phyloP scores from a whole-genome alignment of 1,140 invertebrate genomes.

The Atta texana region DNA sequence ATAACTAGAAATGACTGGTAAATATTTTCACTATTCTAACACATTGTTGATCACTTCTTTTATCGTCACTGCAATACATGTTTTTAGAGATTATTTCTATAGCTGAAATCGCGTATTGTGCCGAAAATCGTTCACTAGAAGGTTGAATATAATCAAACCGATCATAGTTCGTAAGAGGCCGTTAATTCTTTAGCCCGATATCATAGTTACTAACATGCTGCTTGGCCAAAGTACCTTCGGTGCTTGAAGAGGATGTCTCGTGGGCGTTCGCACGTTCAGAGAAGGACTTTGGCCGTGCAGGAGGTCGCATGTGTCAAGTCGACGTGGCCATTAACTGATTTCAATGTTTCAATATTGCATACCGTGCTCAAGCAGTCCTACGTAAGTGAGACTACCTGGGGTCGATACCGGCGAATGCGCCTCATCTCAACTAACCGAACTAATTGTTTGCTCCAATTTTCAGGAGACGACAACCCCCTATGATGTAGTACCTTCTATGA shows the following conservation, averaged over 20 bases:
- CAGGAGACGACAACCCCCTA: slow-evolving; percentile 99
- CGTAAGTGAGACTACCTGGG: slow-evolving; percentile 82
- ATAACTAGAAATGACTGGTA: slow-evolving; percentile 31
- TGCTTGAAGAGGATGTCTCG: slow-evolving; percentile 44
- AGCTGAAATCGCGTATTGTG: slow-evolving; percentile 6
- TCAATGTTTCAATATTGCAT: slow-evolving; percentile 82
- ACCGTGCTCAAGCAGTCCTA: slow-evolving; percentile 83
- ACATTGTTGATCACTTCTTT: slow-evolving; percentile 11
- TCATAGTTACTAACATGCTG: slow-evolving; percentile 67
- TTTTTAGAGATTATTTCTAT: slow-evolving; percentile 24
- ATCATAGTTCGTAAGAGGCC: slow-evolving; percentile 58
- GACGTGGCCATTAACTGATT: slow-evolving; percentile 80
- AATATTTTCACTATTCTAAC: slow-evolving; percentile 46
- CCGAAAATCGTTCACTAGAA: slow-evolving; percentile 24
- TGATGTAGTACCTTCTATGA: slow-evolving; percentile 99
- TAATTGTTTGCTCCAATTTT: slow-evolving; percentile 66
- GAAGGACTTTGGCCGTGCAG: slow-evolving; percentile 74
- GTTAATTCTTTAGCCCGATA: slow-evolving; percentile 65
- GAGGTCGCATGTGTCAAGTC: slow-evolving; percentile 72
- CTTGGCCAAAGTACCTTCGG: slow-evolving; percentile 74
- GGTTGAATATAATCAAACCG: slow-evolving; percentile 43
- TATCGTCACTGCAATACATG: background rate
- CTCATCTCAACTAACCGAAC: background rate
- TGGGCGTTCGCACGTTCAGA: slow-evolving; percentile 5
- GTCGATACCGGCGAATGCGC: slow-evolving; percentile 60